Evolutionary conservation across 2,113 vertebrate genomes (phyloP).

Genomic region (Hydropotes inermis): DNA sequence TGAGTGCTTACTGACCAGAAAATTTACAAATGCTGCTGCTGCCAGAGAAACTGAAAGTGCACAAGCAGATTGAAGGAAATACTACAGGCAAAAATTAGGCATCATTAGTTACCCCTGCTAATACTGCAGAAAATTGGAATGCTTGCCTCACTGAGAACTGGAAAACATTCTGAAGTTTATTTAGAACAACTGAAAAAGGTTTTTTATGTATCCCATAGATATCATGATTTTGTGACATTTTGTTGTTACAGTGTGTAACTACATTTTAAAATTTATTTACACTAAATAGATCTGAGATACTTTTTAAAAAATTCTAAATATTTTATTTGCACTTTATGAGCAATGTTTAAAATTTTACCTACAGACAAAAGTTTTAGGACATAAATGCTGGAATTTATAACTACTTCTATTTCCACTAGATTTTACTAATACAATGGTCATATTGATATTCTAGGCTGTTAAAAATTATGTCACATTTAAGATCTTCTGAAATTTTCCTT

Average conservation of each 20-base stretch:
- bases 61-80: conserved; percentile 85
- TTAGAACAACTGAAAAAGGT: conserved; percentile 73
- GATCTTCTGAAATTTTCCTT: neutral
- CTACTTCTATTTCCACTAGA: neutral
- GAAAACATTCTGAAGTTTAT: conserved; percentile 84
- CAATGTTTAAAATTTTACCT: conserved; percentile 29
- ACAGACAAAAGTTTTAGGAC: conserved; percentile 64
- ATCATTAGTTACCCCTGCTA: conserved; percentile 86
- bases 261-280: neutral
- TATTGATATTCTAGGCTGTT: neutral
- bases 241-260: conserved; percentile 25
- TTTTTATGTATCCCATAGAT: conserved; percentile 68
- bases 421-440: neutral
- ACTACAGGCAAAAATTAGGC: conserved; percentile 87
- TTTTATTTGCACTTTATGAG: conserved; percentile 40
- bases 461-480: neutral
- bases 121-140: conserved; percentile 87
- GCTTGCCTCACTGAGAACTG: conserved; percentile 85
- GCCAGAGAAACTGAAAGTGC: conserved; percentile 83
- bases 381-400: conserved; percentile 47
- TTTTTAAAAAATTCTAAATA: conserved; percentile 7
- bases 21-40: conserved; percentile 85
- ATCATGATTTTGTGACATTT: conserved; percentile 7
- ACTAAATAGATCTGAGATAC: neutral
- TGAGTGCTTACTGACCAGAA: conserved; percentile 91